Percentiles rank a stretch among this genome's conserved stretches.
Conservation (phyloP, 2,888 invertebrate species). For the Drosophila conformis region DNA sequence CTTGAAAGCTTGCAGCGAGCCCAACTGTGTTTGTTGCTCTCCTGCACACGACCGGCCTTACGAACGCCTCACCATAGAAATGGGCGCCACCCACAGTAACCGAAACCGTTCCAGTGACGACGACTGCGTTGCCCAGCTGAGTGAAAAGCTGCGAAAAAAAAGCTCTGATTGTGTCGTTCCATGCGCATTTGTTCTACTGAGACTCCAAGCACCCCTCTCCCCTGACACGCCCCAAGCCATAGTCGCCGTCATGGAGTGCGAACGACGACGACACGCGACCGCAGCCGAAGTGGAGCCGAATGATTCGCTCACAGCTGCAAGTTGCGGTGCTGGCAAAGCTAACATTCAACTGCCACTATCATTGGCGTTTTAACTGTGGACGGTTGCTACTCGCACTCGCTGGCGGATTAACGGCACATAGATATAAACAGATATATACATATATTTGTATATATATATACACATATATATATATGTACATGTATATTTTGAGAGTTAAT, state of each 20-base stretch:
- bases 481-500: slow-evolving; percentile 51
- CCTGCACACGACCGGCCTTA: slow-evolving; percentile 38
- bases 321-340: slow-evolving; percentile 48
- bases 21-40: slow-evolving; percentile 47
- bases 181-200: slow-evolving; percentile 32
- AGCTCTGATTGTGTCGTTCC: slow-evolving; percentile 44
- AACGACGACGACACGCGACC: slow-evolving; percentile 20
- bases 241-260: slow-evolving; percentile 12
- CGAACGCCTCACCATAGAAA: slow-evolving; percentile 10
- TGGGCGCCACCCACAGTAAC: slow-evolving; percentile 51
- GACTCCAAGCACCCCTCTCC: not conserved
- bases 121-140: slow-evolving; percentile 53
- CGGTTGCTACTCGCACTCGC: slow-evolving; percentile 82
- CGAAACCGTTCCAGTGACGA: slow-evolving; percentile 43
- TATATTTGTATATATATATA: slow-evolving; percentile 34
- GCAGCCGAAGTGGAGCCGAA: slow-evolving; percentile 30
- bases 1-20: slow-evolving; percentile 56
- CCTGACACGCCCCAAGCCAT: not conserved
- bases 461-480: slow-evolving; percentile 36
- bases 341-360: slow-evolving; percentile 72
- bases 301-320: slow-evolving; percentile 48
- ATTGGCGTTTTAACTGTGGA: slow-evolving; percentile 85
- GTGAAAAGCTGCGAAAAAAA: slow-evolving; percentile 44
- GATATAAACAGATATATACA: slow-evolving; percentile 48
- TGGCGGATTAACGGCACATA: slow-evolving; percentile 81